These are phyloP conservation scores for Achatina immaculata DNA, from an alignment of 1,140 invertebrate species.

Conservation along the genomic window DNA sequence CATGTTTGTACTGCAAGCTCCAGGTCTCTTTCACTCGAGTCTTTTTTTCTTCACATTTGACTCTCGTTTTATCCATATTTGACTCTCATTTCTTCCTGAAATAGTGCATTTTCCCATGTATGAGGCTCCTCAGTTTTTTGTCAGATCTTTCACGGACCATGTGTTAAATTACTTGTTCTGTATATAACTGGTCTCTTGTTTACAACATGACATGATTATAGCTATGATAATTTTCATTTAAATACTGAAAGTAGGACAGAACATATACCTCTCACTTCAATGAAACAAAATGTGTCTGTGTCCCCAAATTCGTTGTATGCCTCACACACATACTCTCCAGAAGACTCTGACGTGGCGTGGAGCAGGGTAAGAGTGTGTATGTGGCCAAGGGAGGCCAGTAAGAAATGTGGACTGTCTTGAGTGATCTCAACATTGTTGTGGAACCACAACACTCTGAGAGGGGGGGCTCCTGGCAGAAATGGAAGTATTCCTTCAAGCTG, in stretches of 20 bases:
- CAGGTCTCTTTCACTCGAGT: too few species aligned
- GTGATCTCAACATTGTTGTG: constrained; percentile 63
- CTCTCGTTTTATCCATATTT: too few species aligned
- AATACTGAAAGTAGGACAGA: constrained; percentile 1
- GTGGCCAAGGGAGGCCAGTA: constrained; percentile 77
- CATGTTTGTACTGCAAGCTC: too few species aligned
- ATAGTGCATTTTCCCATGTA: too few species aligned
- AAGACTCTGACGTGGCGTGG: constrained; percentile 94
- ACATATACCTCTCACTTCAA: constrained; percentile 56
- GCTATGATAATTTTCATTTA: too few species aligned
- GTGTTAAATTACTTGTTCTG: too few species aligned
- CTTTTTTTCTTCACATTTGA: too few species aligned
- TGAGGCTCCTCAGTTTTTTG: too few species aligned
- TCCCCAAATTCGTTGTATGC: constrained; percentile 95
- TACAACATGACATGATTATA: too few species aligned
- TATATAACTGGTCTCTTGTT: too few species aligned
- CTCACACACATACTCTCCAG: constrained; percentile 94
- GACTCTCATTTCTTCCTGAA: too few species aligned
- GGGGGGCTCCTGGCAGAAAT: constrained; percentile 72
- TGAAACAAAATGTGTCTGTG: constrained; percentile 74
- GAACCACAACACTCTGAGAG: constrained; percentile 71
- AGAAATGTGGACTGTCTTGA: constrained; percentile 50
- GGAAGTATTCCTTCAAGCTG: constrained; percentile 11
- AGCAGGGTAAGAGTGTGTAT: constrained; percentile 91
- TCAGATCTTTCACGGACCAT: too few species aligned